Evolutionary conservation across 2,797 vertebrate species (phyloP).

Genomic region (Neosilurus hyrtlii): DNA sequence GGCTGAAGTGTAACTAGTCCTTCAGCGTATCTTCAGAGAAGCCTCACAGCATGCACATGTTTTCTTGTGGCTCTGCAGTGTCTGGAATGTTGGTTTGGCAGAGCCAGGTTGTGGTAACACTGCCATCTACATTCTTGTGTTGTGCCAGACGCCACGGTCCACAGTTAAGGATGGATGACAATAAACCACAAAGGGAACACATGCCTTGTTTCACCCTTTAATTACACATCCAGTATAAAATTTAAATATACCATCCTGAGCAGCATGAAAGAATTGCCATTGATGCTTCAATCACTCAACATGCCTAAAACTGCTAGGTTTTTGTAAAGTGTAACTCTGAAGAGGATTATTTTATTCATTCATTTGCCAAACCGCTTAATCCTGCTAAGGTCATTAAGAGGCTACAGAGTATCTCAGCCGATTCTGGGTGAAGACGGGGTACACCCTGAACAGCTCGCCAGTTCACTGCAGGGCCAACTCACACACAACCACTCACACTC

Average conservation of each 20-base stretch:
- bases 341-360: not conserved
- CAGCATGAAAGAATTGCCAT: not conserved
- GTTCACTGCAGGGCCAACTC: too few species aligned
- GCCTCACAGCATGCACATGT: not conserved
- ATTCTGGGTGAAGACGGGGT: too few species aligned
- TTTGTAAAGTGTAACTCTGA: not conserved
- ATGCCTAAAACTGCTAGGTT: not conserved
- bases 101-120: not conserved
- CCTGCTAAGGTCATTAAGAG: too few species aligned
- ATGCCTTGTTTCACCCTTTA: constrained; percentile 4
- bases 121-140: constrained; percentile 12
- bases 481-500: too few species aligned
- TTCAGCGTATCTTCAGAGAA: constrained; percentile 13
- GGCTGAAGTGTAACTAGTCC: not conserved
- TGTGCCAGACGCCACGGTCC: not conserved
- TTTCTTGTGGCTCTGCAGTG: constrained; percentile 34
- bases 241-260: not conserved
- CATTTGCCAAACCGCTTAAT: too few species aligned
- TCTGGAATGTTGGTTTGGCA: constrained; percentile 32
- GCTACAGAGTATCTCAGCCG: too few species aligned
- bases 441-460: too few species aligned
- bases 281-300: constrained; percentile 13
- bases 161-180: not conserved
- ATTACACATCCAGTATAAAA: constrained; percentile 36
- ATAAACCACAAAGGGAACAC: constrained; percentile 14